Base-by-base conservation (phyloP, 2,113 vertebrate species). In the Oenanthe oenanthe region DNA sequence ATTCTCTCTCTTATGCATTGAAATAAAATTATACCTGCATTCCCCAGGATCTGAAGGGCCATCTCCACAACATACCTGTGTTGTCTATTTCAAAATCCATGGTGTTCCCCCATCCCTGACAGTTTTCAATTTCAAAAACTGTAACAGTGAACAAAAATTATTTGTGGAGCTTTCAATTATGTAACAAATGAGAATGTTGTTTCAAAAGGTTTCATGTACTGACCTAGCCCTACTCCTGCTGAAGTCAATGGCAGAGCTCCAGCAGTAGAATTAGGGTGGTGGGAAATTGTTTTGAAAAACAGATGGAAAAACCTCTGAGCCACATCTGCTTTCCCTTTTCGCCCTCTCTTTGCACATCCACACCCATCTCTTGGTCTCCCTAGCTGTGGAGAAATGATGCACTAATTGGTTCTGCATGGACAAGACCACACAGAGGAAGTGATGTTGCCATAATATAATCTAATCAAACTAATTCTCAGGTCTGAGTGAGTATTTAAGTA, bases 401-500 rank as follows among this genome's bases (percentile, higher is more conserved):
- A 54, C 31, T 94, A 96, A 92, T 93, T 94, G 72, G 31, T 74
- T 94, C 88, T 90, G 72, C 82, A 72, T 42, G 68, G 90, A 86
- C 51, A 62, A 85, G 78, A 90, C 40, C 60, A 56, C 72, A 67
- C 14, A 50, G 51, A 94, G 67, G 65, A 82, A 95, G 22, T 61
- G 38, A 42, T 78, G 87, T 79, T 95, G 58, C 68, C 75, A 65
- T 87, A 89, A 88, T 58, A 62, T n/a, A 93, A 85, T 70, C 58
- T 77, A 92, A 93, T 95, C 82, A 88, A 96, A 95, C 94, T 80
- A 95, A 95, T 92, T 95, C 76, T 93, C 24, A 75, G 58, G 40
- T 95, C 60, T 72, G 71, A 90, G 54, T 80, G 86, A 94, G 15
- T 13, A 65, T 50, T 92, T 85, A 75, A 94, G 86, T 63, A 66